A percentile compares a stretch with the other conserved stretches of the same genome.
Conservation (phyloP, 1,140 invertebrate genomes). For the Platorchestia sp. region DNA sequence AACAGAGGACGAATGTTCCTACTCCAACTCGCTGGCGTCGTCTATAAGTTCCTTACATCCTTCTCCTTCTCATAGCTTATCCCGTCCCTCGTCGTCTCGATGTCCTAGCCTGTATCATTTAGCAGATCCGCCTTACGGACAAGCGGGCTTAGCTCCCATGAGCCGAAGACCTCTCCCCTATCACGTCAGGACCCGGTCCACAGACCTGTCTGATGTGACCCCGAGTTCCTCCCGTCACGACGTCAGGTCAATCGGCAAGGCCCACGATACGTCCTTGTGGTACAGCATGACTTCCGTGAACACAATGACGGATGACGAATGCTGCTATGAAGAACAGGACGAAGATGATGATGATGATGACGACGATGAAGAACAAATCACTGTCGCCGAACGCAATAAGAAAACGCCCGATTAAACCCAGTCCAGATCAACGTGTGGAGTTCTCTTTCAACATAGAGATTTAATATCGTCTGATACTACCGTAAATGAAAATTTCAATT, state of each 20-base stretch:
- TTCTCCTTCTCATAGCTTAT: constrained; percentile 34
- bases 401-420: background rate
- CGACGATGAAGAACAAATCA: constrained; percentile 37
- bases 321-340: background rate
- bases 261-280: background rate
- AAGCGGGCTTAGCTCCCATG: background rate
- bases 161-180: background rate
- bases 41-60: constrained; percentile 20
- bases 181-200: constrained; percentile 4
- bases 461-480: background rate
- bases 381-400: constrained; percentile 13
- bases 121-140: background rate
- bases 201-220: background rate
- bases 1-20: background rate
- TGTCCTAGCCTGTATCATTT: constrained; percentile 42
- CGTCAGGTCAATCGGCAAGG: background rate
- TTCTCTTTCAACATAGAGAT: background rate
- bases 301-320: constrained; percentile 28
- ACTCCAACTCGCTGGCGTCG: constrained; percentile 23
- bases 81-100: constrained; percentile 28
- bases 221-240: background rate
- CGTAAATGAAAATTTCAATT: background rate
- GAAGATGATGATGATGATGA: constrained; percentile 48
- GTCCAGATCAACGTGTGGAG: background rate
- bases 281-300: constrained; percentile 45